Percentiles rank a stretch among this genome's conserved stretches.
Evolutionary conservation across 2,888 invertebrate genomes (phyloP).

Genomic region (Petrophora chlorosata): DNA sequence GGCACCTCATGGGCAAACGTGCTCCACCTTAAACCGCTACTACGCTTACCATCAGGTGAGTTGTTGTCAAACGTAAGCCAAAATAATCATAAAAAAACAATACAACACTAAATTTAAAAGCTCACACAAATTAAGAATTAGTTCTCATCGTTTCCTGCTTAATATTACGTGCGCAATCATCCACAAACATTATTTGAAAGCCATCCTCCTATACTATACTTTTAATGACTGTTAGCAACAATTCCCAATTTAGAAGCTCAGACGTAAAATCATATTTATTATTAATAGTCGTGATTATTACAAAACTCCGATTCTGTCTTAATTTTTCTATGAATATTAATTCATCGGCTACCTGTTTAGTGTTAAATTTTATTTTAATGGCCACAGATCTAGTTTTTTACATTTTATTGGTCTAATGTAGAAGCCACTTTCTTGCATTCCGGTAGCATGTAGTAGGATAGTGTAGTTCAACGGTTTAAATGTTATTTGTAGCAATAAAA

Average conservation of each 20-base stretch:
- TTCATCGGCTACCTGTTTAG: constrained; percentile 38
- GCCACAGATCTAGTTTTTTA: constrained; percentile 19
- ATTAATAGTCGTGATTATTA: constrained; percentile 31
- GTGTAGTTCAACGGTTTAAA: constrained; percentile 12
- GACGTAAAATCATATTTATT: constrained; percentile 28
- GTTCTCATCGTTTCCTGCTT: no score
- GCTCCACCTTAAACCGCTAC: no score
- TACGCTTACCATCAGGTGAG: no score
- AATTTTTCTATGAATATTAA: constrained; percentile 54
- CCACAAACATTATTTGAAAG: no score
- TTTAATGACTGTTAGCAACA: constrained; percentile 16
- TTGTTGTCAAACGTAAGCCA: no score
- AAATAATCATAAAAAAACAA: no score
- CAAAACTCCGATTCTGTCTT: constrained; percentile 31
- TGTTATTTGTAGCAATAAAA: constrained; percentile 21
- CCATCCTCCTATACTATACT: no score
- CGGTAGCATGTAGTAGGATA: constrained; percentile 15
- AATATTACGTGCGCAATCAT: no score
- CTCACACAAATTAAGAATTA: no score
- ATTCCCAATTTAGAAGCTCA: constrained; percentile 18
- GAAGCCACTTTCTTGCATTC: constrained; percentile 12
- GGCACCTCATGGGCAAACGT: no score
- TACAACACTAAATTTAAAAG: no score
- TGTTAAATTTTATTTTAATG: constrained; percentile 27
- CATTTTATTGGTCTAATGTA: constrained; percentile 1